Base-by-base conservation (phyloP, 2,888 invertebrate species). In the Spodoptera picta region DNA sequence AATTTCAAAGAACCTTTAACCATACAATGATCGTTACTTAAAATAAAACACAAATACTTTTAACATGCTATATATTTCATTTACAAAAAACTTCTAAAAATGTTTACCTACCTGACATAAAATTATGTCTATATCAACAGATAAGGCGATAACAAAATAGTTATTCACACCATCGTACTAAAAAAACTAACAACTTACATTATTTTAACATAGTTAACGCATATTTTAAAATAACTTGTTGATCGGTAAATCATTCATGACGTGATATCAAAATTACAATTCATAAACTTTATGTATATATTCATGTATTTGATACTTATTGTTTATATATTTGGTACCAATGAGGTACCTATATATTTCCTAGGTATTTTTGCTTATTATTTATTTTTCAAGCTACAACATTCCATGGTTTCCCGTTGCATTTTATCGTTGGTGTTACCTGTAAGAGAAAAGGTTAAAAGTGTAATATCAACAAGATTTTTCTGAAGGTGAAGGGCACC, bases 391-490 rank as follows among this genome's bases (percentile, higher is more conserved):
- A 96, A 41, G 95, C 92, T 58, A 93, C 87, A 42, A 96, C 91
- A 84, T 96, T 96, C 97, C 96, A 97, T 4, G 96, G 96, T 27
- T 88, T 93, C 65, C 95, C 96, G 24, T 86, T 92, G 57, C 86
- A 91, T 47, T 89, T 89, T 65, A 95, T 92, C 6, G 96, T 95
- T 59, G 95, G 94, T 62, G 93, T 91, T 42, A 96, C 93, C 96
- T 96, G 90, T 77, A 90, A 94, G 80, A 76, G 84, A 24, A 43
- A 12, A 23, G 3, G n/a, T 48, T 9, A 10, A 11, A 2, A n/a
- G 43, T 1, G 2, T 43, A 36, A 36, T 36, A 36, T 7, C 9
- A 36, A 36, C 36, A 36, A 36, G 36, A 36, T 9, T 36, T 27
- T 36, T 36, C 36, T 36, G 36, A 36, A 36, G 36, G 36, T 36